phyloP scores from a whole-genome alignment of 1,140 invertebrate genomes.

The fruit fly (Drosophila melanogaster) region Release_6_plus_ISO1_MT NT_033777.3:15225001-15225500 shows the following conservation, averaged over 20 bases:
- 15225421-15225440: background rate
- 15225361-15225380: constrained; percentile 23
- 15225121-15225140: constrained; percentile 5
- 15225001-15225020: constrained; percentile 24
- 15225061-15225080: constrained; percentile 30
- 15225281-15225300: constrained; percentile 15
- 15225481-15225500: background rate
- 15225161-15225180: constrained; percentile 24
- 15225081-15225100: constrained; percentile 25
- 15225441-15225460: background rate
- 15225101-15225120: constrained; percentile 4
- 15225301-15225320: background rate
- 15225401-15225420: constrained; percentile 19
- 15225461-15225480: background rate
- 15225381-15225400: constrained; percentile 21
- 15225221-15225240: background rate
- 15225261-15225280: constrained; percentile 2
- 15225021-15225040: constrained; percentile 41
- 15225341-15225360: constrained; percentile 43
- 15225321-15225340: constrained; percentile 5
- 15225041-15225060: constrained; percentile 25
- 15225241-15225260: constrained; percentile 2
- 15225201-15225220: constrained; percentile 29
- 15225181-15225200: constrained; percentile 6
- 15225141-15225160: constrained; percentile 20